Conservation (phyloP, 2,888 invertebrate genomes). For the Drosophila austrosaltans region DNA sequence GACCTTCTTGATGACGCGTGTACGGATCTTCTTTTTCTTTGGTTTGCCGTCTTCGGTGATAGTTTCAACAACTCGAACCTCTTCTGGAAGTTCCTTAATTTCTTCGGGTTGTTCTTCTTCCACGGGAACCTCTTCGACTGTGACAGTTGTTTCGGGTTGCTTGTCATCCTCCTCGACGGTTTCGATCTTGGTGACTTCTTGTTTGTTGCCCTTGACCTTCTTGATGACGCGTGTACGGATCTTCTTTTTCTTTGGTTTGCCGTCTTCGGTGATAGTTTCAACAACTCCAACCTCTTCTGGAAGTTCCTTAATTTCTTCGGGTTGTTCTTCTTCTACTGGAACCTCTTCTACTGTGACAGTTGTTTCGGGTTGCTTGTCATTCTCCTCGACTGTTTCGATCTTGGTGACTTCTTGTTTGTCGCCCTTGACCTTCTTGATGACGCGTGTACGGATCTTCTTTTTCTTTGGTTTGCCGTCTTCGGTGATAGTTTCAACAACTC, state of each 20-base stretch:
- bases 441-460: conserved; percentile 45
- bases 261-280: conserved; percentile 31
- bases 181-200: conserved; percentile 42
- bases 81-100: conserved; percentile 36
- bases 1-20: conserved; percentile 40
- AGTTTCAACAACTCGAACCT: conserved; percentile 32
- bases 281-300: conserved; percentile 38
- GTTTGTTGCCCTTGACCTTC: conserved; percentile 39
- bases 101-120: conserved; percentile 21
- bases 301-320: conserved; percentile 33
- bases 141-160: conserved; percentile 30
- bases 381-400: conserved; percentile 46
- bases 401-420: conserved; percentile 45
- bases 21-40: conserved; percentile 39
- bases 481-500: conserved; percentile 30
- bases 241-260: conserved; percentile 44
- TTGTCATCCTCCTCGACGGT: conserved; percentile 42
- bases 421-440: conserved; percentile 47
- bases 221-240: conserved; percentile 43
- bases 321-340: conserved; percentile 23
- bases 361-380: conserved; percentile 41
- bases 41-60: conserved; percentile 32
- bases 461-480: conserved; percentile 46
- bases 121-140: conserved; percentile 28
- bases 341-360: conserved; percentile 39